Evolutionary conservation across 2,888 invertebrate species (phyloP), one percentile per base, ranked within the genome.

Genomic region (Asteroscopus sphinx): DNA sequence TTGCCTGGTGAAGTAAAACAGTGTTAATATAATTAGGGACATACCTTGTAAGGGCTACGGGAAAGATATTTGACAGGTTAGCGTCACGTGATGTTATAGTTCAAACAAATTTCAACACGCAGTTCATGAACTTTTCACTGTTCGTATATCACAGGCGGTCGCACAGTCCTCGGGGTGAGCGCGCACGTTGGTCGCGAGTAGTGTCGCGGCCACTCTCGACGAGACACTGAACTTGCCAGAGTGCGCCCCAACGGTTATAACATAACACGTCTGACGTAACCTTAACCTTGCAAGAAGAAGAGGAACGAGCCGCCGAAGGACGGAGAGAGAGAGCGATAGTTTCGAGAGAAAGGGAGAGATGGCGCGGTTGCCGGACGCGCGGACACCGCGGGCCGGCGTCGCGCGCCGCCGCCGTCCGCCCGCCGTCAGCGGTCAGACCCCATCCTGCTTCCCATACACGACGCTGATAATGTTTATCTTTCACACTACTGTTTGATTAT

Each of bases 221-320:
- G 91, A 93, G 93, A 94, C 94, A 94, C 94, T 94, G 94, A 94
- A 94, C 94, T 94, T 93, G 94, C 88, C 83, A 84, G 85, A 89
- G 91, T 88, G 92, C 91, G 92, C 90, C 93, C 91, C 94, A 92
- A 93, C 94, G 93, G 94, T 94, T 94, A 94, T 94, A 94, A 94
- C 94, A 93, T 94, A 94, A 94, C 94, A 94, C 89, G 92, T 93
- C 94, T 94, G 94, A 94, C 94, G 94, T 94, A 94, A 94, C 94
- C 94, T 94, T 94, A 94, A 94, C 94, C 94, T 94, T 94, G 94
- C 94, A 92, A 93, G 94, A 94, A 93, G 93, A 92, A 93, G 94
- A 92, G 93, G 93, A 93, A 92, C 91, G 86, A 90, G 83, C 91
- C 83, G 86, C 87, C 92, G 92, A 94, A 93, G 93, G 93, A 93